Evolutionary conservation across 2,113 vertebrate genomes (phyloP), one percentile per base, ranked within the genome.

Genomic region (Eulacestoma nigropectus): DNA sequence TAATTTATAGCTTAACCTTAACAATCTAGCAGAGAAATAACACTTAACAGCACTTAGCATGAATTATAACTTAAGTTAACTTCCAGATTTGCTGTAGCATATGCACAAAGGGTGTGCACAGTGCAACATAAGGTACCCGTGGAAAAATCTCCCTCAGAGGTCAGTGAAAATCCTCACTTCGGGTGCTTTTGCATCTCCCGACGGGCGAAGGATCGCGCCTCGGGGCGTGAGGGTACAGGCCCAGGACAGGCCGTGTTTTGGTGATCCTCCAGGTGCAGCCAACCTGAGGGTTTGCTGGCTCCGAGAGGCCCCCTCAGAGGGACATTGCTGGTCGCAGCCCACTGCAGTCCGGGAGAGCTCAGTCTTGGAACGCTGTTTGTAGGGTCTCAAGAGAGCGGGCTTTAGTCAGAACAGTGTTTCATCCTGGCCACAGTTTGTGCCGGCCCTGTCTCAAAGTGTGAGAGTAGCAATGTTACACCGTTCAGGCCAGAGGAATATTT

Each of bases 311-410:
- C 55, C 32, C 20, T 21, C 55, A 33, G 55, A 14, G 55, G 55
- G 55, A 56, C 55, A 22, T 3, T 22, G 55, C 55, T 56, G 55
- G 20, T n/a, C 32, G 14, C 55, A 56, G 55, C 55, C 55, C 11
- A 6, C 53, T 20, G 53, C 7, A 5, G 30, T 13, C 53, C 55
- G 33, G 55, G 32, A 56, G 55, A 56, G 55, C 32, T 33, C 55
- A 19, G 6, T 57, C 9, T n/a, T n/a, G 55, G 4, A n/a, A 3
- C 1, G 4, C 32, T 56, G 5, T n/a, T 57, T 23, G 23, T 7
- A 23, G 55, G 33, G 21, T 22, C 7, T 1, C 55, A 22, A 33
- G 33, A n/a, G 33, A 21, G 13, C 6, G 32, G 32, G 53, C 55
- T n/a, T 57, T 6, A n/a, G 55, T n/a, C 55, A 23, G 15, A 22